Conservation (phyloP, 1,140 invertebrate species). For the Drosophila persimilis region DNA sequence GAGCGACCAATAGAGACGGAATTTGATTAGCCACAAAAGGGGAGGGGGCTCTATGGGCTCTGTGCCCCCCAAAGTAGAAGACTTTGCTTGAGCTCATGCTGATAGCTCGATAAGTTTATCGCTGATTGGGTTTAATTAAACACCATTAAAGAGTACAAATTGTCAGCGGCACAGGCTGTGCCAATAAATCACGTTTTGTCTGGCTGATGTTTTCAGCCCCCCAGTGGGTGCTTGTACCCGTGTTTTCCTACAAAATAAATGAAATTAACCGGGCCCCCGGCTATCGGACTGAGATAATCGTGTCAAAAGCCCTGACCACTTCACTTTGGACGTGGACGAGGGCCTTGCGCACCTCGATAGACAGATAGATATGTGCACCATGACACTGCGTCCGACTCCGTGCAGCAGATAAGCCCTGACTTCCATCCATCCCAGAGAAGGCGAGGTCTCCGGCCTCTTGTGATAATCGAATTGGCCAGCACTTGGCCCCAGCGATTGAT, state of each 20-base stretch:
- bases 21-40: constrained; percentile 60
- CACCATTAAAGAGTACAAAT: constrained; percentile 74
- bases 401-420: constrained; percentile 2
- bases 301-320: constrained; percentile 58
- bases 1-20: constrained; percentile 13
- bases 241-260: constrained; percentile 60
- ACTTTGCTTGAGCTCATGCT: constrained; percentile 58
- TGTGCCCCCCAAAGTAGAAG: background rate
- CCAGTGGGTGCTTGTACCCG: constrained; percentile 31
- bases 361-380: constrained; percentile 22
- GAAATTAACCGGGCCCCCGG: constrained; percentile 58
- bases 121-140: constrained; percentile 80
- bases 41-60: background rate
- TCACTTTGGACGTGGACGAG: constrained; percentile 41
- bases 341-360: constrained; percentile 11
- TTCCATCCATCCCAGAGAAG: background rate
- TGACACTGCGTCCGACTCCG: no score
- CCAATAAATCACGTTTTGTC: constrained; percentile 76
- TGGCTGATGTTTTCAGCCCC: constrained; percentile 59
- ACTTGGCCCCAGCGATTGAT: constrained; percentile 42
- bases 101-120: constrained; percentile 67
- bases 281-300: constrained; percentile 65
- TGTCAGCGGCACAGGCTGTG: constrained; percentile 56
- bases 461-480: constrained; percentile 22
- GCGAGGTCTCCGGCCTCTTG: background rate